These are phyloP conservation scores for Geotrypetes seraphini DNA, from an alignment of 2,797 vertebrate species.

Conservation along the genomic window DNA sequence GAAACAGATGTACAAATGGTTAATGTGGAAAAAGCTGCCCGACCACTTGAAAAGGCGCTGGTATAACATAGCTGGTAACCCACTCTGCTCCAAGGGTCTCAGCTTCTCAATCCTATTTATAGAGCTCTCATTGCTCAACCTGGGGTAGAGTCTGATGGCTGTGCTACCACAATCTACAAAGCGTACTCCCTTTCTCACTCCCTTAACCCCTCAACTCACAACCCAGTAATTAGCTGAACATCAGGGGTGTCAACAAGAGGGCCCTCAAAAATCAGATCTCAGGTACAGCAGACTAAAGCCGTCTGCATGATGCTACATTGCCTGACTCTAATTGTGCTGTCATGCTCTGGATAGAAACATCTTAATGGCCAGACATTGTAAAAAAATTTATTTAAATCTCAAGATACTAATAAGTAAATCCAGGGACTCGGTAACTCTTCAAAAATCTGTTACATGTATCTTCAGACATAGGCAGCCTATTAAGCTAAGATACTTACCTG, in stretches of 20 bases:
- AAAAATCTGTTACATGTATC: no score
- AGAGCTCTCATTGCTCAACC: slow-evolving; percentile 43
- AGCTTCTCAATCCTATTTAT: slow-evolving; percentile 31
- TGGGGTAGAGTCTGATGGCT: no score
- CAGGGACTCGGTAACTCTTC: no score
- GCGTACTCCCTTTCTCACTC: slow-evolving; percentile 11
- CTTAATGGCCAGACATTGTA: no score
- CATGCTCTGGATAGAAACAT: no score
- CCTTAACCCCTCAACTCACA: slow-evolving; percentile 1
- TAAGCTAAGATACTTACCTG: no score
- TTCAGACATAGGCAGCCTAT: no score
- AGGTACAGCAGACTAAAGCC: no score
- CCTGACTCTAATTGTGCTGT: no score
- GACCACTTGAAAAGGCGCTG: slow-evolving; percentile 62
- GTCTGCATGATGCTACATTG: no score
- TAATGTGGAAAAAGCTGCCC: slow-evolving; percentile 32
- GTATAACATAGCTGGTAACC: slow-evolving; percentile 33
- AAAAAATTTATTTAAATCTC: no score
- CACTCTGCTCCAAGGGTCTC: slow-evolving; percentile 40
- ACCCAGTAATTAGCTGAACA: not conserved
- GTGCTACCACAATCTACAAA: slow-evolving; percentile 33
- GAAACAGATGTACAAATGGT: slow-evolving; percentile 48
- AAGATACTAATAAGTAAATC: no score
- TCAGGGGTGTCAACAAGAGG: not conserved
- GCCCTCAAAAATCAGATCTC: not conserved